Conservation (phyloP, 2,113 vertebrate species). For the Tachycineta bicolor region DNA sequence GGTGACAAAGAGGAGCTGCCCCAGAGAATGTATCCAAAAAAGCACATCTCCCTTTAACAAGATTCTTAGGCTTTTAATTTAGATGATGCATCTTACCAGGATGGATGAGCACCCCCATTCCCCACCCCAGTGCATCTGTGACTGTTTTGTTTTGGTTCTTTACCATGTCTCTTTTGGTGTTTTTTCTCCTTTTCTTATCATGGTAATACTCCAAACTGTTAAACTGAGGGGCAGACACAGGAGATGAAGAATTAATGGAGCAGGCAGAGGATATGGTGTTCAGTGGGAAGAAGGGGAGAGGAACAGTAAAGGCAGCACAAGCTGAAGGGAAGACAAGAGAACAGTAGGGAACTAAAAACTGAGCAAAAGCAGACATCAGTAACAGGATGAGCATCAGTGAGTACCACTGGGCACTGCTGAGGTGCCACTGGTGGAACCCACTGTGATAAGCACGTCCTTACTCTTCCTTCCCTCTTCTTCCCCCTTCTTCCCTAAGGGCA, state of each 20-base stretch:
- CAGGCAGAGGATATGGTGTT: background rate
- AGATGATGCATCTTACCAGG: background rate
- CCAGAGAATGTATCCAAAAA: background rate
- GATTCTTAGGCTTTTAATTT: background rate
- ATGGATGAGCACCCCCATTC: background rate
- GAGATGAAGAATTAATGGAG: background rate
- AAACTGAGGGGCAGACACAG: background rate
- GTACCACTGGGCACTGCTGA: background rate
- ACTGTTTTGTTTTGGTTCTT: background rate
- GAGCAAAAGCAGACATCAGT: background rate
- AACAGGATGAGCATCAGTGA: background rate
- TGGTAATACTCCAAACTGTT: background rate
- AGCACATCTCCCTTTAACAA: background rate
- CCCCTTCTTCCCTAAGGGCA: background rate
- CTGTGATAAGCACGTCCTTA: background rate
- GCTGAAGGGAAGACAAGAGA: background rate
- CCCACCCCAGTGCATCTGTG: background rate
- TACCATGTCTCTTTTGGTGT: background rate
- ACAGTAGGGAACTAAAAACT: background rate
- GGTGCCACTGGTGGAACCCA: background rate
- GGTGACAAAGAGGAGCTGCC: background rate
- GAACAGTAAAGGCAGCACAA: background rate
- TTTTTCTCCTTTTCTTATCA: background rate
- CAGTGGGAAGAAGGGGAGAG: background rate
- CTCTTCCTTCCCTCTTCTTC: background rate